Base-by-base conservation (phyloP, 2,113 vertebrate species). In the Megaptera novaeangliae region DNA sequence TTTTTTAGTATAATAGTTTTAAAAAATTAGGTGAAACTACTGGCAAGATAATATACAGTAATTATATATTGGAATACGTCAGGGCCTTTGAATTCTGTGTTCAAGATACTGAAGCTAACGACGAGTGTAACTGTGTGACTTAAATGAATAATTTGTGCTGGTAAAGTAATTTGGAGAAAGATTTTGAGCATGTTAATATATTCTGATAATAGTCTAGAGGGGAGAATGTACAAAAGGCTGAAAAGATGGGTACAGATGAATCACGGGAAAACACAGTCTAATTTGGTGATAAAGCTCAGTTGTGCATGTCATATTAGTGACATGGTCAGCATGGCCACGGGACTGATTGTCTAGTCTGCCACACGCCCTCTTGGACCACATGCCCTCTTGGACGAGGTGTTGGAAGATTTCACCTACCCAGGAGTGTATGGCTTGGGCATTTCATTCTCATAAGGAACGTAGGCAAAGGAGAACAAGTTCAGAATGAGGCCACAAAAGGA, bases 141-240 rank as follows among this genome's bases (percentile, higher is more conserved):
- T 68, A 18, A 92, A 17, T 86, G 69, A 69, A 69, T 92, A 5
- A 61, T 88, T 92, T 72, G 20, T 84, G 21, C 95, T 97, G 71
- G 18, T 85, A 71, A 78, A 78, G 49, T 95, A 69, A 66, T 91
- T 87, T 95, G 25, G 46, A 84, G n/a, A 80, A 94, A 88, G 36
- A 91, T 93, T 93, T 75, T 75, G 21, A 95, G 31, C 18, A 63
- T 71, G 34, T 71, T 63, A 25, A 63, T 77, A 27, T 59, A 78
- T 63, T 64, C 71, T 71, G 27, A 36, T 46, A 13, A 29, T 29
- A 75, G 21, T 90, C 3, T 10, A 92, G 63, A 66, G 20, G 11
- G 29, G 20, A 93, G 17, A 96, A 3, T 34, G 3, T 71, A 59
- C 21, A 72, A 77, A 95, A 46, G 11, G 57, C 29, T 27, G 5